Conservation (phyloP, 1,140 invertebrate species). For the Hirudo medicinalis region DNA sequence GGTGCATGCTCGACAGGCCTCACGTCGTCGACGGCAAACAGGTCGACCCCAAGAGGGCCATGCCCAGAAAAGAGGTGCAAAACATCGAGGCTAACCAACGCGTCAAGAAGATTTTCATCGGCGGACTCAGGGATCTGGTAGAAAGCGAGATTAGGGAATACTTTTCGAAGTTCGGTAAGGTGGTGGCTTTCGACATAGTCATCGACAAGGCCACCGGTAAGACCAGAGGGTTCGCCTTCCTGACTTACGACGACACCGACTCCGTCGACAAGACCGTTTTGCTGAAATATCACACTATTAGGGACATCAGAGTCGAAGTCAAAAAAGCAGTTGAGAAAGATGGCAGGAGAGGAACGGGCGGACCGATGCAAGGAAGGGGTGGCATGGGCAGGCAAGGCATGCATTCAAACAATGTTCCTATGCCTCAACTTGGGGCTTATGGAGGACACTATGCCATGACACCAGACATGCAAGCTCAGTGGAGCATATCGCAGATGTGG, state of each 20-base stretch:
- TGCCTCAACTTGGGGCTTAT: no score
- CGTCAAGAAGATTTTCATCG: conserved; percentile 11
- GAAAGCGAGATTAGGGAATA: neutral
- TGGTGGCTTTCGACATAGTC: conserved; percentile 11
- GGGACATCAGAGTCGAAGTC: no score
- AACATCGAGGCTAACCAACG: neutral
- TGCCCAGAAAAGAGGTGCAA: conserved; percentile 52
- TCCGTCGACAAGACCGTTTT: conserved; percentile 18
- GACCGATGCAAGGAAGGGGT: conserved; percentile 5
- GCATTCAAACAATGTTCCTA: no score
- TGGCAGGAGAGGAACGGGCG: no score
- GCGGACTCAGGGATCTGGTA: conserved; percentile 4
- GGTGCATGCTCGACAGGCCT: conserved; percentile 72
- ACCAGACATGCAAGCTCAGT: no score
- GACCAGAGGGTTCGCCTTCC: conserved; percentile 11
- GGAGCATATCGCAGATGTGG: no score
- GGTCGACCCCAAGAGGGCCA: conserved; percentile 90
- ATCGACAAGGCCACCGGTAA: conserved; percentile 15
- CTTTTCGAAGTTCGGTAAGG: conserved; percentile 8
- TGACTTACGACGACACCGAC: conserved; percentile 11
- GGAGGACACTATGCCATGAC: no score
- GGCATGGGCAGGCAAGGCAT: no score
- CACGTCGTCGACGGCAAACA: conserved; percentile 67
- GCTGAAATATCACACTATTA: no score
- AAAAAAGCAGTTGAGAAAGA: no score